Conservation (phyloP, 1,140 invertebrate genomes). For the Schlechtendalia chinensis region DNA sequence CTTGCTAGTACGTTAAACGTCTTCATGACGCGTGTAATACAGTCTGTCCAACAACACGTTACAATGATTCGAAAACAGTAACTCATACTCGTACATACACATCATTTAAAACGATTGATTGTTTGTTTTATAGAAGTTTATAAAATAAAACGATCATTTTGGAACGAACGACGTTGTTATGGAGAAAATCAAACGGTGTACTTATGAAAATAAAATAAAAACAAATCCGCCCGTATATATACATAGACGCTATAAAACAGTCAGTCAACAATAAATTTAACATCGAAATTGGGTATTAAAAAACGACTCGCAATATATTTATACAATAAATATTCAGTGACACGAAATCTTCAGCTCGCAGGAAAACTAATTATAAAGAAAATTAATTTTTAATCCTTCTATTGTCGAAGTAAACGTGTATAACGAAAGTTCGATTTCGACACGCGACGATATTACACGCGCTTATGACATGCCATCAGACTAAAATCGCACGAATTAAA, state of each 20-base stretch:
- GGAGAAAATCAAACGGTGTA: constrained; percentile 4
- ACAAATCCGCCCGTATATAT: too few species aligned
- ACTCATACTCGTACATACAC: background rate
- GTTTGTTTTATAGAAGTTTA: constrained; percentile 6
- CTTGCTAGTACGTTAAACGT: background rate
- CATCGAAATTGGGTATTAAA: background rate
- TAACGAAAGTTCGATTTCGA: background rate
- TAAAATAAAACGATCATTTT: background rate
- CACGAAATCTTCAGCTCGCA: background rate
- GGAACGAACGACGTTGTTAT: too few species aligned
- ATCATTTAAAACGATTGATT: constrained; percentile 5
- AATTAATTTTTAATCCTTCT: constrained; percentile 21
- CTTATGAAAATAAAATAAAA: background rate
- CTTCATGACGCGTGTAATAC: background rate
- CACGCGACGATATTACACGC: background rate
- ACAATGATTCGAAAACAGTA: constrained; percentile 1
- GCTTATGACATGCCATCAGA: background rate
- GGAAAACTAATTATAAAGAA: constrained; percentile 15
- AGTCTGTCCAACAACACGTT: constrained; percentile 6
- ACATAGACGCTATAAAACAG: too few species aligned
- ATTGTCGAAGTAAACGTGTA: too few species aligned
- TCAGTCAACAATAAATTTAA: background rate
- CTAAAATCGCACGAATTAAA: background rate
- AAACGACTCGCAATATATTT: background rate
- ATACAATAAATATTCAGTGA: background rate